Conservation (phyloP, 2,888 invertebrate genomes). For the Drosophila greeni region DNA sequence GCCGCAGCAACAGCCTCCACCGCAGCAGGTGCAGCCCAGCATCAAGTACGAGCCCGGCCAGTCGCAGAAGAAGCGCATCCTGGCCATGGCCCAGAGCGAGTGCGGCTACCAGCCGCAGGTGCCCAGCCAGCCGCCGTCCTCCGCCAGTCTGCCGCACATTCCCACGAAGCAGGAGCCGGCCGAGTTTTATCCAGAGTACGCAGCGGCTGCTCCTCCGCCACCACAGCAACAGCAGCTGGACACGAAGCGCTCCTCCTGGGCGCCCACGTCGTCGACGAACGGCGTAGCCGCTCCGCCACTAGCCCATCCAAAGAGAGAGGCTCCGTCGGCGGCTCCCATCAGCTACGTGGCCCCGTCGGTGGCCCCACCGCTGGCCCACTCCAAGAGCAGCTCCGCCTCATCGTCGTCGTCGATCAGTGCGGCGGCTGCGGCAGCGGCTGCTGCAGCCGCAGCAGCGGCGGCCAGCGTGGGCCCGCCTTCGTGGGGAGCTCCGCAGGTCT, state of each 20-base stretch:
- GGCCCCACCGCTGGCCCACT: constrained; percentile 79
- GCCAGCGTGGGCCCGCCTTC: constrained; percentile 76
- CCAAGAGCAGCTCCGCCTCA: constrained; percentile 76
- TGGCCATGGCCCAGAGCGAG: constrained; percentile 91
- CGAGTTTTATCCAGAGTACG: constrained; percentile 78
- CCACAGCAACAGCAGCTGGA: constrained; percentile 64
- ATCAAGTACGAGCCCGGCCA: constrained; percentile 81
- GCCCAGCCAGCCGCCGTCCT: constrained; percentile 39
- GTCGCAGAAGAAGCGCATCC: constrained; percentile 92
- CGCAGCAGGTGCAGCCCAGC: constrained; percentile 61
- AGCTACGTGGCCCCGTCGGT: constrained; percentile 66
- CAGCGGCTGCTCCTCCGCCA: constrained; percentile 51
- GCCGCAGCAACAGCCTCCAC: constrained; percentile 39
- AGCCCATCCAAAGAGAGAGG: constrained; percentile 78
- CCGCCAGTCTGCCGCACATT: constrained; percentile 76
- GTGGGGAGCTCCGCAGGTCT: constrained; percentile 79
- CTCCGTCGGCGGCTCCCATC: constrained; percentile 74
- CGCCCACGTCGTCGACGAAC: constrained; percentile 72
- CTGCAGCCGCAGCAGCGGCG: constrained; percentile 74
- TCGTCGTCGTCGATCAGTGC: constrained; percentile 66
- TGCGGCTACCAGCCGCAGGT: constrained; percentile 82
- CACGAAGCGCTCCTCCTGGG: constrained; percentile 79
- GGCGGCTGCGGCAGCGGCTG: constrained; percentile 71
- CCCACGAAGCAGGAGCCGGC: constrained; percentile 79
- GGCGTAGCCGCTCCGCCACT: constrained; percentile 75